phyloP scores from a whole-genome alignment of 2,888 invertebrate species.

The Diarsia rubi region DNA sequence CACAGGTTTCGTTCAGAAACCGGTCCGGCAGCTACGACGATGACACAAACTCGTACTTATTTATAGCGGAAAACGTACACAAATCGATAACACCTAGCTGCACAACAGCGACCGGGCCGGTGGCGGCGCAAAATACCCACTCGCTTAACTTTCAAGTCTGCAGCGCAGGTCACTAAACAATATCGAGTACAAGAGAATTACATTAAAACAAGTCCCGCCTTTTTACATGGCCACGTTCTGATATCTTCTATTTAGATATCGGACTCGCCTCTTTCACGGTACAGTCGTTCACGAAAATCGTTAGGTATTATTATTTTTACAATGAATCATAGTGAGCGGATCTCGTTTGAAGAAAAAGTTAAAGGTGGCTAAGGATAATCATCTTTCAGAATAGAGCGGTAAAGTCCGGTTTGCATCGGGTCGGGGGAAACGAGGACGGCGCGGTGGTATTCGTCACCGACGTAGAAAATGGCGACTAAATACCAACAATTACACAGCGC shows the following conservation, averaged over 20 bases:
- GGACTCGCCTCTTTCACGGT: conserved; percentile 67
- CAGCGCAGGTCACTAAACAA: conserved; percentile 63
- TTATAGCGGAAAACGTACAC: conserved; percentile 88
- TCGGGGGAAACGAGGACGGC: conserved; percentile 86
- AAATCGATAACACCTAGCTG: conserved; percentile 86
- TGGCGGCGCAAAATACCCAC: conserved; percentile 72
- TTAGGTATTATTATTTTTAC: conserved; percentile 83
- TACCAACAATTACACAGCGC: conserved; percentile 88
- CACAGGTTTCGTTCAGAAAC: conserved; percentile 85
- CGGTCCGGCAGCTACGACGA: conserved; percentile 81
- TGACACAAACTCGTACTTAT: conserved; percentile 89
- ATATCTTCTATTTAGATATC: conserved; percentile 60
- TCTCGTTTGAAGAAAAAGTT: conserved; percentile 80
- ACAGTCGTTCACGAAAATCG: conserved; percentile 77
- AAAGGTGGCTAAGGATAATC: conserved; percentile 75
- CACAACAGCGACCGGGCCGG: conserved; percentile 71
- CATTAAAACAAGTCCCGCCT: conserved; percentile 74
- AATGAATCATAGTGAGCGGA: conserved; percentile 87
- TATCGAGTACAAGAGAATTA: conserved; percentile 59
- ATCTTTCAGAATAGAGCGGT: conserved; percentile 83
- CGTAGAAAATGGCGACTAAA: conserved; percentile 91
- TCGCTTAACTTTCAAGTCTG: conserved; percentile 71
- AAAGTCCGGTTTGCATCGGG: conserved; percentile 85
- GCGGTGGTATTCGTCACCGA: conserved; percentile 89
- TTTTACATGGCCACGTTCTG: conserved; percentile 70